Evolutionary conservation across 2,888 invertebrate genomes (phyloP), one percentile per base, ranked within the genome.

Genomic region (Machimus rusticus): DNA sequence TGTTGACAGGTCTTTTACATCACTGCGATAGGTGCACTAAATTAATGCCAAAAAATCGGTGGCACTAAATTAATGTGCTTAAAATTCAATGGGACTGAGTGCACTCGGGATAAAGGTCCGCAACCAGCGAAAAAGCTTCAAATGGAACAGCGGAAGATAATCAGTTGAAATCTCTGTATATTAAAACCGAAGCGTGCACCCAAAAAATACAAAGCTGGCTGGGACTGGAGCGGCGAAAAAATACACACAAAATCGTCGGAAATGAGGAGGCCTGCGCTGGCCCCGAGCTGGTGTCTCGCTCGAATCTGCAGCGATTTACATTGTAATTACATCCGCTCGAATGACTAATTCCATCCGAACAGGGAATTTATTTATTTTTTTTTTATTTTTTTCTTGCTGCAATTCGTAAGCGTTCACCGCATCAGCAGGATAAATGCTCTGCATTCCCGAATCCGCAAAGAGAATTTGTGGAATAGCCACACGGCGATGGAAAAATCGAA

Each of bases 281-380:
- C 19, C 46, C n/a, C 46, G 34, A 66, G 23, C 74, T 39, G 66
- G 23, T 74, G 23, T 43, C 74, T 23, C 66, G 28, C 39, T 14
- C 46, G 74, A 86, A 86, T 74, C 28, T 46, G 85, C 46, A 86
- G 23, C 46, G 66, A 85, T 85, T 66, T 86, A 86, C 74, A 86
- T 86, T 86, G 85, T 86, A 86, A 86, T 86, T 86, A 86, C 85
- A 86, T 86, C 85, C 85, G 85, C 85, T 86, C 74, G 74, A 86
- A 86, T 86, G 51, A 74, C 85, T 86, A 86, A 86, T 86, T 86
- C 85, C 85, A 51, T 37, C 31, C 46, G 74, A 57, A 57, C 57
- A 82, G 57, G 57, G 37, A 57, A 57, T 82, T 37, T 82, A 37
- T 66, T 66, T 66, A 66, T 23, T 66, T 55, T 37, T 82, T 79